phyloP scores from a whole-genome alignment of 2,888 invertebrate genomes.

The Parthenolecanium corni region DNA sequence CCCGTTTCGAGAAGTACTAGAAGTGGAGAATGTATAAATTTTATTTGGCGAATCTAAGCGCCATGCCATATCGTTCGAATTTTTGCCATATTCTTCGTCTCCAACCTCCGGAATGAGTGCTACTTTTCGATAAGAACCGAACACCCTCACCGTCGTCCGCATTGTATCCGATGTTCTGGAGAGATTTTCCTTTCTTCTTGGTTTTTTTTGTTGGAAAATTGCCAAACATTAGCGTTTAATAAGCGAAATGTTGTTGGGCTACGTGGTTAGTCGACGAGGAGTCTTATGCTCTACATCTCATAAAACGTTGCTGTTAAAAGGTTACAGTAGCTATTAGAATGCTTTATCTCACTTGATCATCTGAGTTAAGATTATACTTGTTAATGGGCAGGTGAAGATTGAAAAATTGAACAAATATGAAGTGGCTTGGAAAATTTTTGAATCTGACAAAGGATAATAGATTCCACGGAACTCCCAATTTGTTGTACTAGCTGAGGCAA shows the following conservation, averaged over 20 bases:
- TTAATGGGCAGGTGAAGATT: too few species aligned
- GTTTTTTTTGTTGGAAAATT: constrained; percentile 24
- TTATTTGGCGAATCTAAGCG: constrained; percentile 24
- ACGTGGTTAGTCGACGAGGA: not conserved
- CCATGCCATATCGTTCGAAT: constrained; percentile 16
- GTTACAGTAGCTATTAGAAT: constrained; percentile 5
- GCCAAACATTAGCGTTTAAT: constrained; percentile 27
- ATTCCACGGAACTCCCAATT: too few species aligned
- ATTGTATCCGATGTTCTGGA: too few species aligned
- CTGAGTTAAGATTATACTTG: too few species aligned
- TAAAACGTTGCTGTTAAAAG: constrained; percentile 17
- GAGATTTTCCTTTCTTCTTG: too few species aligned
- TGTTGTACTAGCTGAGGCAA: too few species aligned
- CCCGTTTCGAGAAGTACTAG: too few species aligned
- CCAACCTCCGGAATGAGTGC: constrained; percentile 20
- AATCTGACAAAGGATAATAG: too few species aligned
- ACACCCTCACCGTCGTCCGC: constrained; percentile 11
- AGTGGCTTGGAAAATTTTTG: too few species aligned
- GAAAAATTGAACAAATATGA: too few species aligned
- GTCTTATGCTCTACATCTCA: constrained; percentile 14
- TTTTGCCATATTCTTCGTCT: constrained; percentile 25
- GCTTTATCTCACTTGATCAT: too few species aligned
- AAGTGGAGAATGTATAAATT: not conserved
- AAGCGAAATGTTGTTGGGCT: constrained; percentile 19
- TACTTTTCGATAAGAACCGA: constrained; percentile 28